A percentile compares a stretch with the other conserved stretches of the same genome.
Conservation (phyloP, 2,113 vertebrate genomes). For the Galbula dea region DNA sequence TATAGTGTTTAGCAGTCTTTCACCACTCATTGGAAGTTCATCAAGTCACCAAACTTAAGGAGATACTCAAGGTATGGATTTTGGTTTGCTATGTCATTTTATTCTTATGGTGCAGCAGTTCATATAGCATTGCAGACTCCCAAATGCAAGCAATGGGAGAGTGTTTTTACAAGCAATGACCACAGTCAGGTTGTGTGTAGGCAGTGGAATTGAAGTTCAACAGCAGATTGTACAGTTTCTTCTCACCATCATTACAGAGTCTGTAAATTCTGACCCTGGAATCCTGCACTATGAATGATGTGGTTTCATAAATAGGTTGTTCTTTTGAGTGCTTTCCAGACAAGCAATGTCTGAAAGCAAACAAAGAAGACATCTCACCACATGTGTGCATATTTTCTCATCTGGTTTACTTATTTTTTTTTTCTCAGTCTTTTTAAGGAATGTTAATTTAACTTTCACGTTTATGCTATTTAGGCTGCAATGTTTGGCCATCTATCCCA, state of each 20-base stretch:
- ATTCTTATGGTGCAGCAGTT: not conserved
- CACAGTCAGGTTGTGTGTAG: not conserved
- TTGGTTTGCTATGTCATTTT: not conserved
- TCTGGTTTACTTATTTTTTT: not conserved
- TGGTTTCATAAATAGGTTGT: not conserved
- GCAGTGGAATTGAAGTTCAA: not conserved
- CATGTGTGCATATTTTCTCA: not conserved
- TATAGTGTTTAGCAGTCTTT: slow-evolving; percentile 75
- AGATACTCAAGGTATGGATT: slow-evolving; percentile 69
- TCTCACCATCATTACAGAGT: not conserved
- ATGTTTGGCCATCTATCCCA: not conserved
- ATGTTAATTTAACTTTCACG: not conserved
- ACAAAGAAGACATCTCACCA: not conserved
- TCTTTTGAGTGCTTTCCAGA: not conserved
- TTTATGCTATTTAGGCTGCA: not conserved
- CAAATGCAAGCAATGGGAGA: not conserved
- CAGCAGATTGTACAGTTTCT: not conserved
- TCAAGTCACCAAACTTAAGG: slow-evolving; percentile 77
- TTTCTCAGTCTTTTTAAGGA: not conserved
- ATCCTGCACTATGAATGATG: not conserved
- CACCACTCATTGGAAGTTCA: slow-evolving; percentile 76
- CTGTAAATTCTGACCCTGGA: not conserved
- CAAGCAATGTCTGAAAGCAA: not conserved
- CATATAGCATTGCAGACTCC: not conserved
- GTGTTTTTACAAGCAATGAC: not conserved